These are phyloP conservation scores for Typhlomys cinereus DNA, from an alignment of 2,113 vertebrate species.

Conservation along the genomic window DNA sequence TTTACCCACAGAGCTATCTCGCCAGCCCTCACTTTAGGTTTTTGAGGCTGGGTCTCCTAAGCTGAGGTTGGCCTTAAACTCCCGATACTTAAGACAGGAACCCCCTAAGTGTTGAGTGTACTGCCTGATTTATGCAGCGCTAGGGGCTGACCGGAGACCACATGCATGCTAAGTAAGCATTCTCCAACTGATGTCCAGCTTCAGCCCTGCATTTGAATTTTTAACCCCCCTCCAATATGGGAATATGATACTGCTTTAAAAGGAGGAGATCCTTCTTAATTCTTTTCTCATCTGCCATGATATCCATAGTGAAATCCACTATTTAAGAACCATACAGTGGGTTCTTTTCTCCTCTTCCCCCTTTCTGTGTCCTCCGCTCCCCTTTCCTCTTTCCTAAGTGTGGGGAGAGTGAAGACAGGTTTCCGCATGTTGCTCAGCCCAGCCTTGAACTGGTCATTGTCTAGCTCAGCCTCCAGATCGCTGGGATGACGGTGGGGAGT, in stretches of 20 bases:
- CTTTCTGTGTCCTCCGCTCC: too few relatives aligned
- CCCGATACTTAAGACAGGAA: neutral
- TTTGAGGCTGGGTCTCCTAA: neutral
- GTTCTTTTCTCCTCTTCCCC: too few relatives aligned
- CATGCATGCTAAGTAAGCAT: neutral
- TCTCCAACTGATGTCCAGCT: neutral
- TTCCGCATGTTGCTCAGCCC: neutral
- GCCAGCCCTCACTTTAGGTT: neutral
- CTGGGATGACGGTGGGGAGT: neutral
- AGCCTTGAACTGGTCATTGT: neutral
- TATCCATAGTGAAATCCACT: neutral
- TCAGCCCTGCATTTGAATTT: neutral
- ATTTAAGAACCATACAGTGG: neutral
- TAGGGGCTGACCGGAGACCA: neutral
- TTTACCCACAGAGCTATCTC: neutral
- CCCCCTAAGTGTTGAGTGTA: too few relatives aligned
- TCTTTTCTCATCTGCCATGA: neutral
- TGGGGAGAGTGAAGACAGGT: neutral
- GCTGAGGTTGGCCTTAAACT: neutral
- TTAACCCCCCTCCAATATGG: neutral
- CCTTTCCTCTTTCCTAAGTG: too few relatives aligned
- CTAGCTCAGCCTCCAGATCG: neutral
- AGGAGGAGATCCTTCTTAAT: neutral
- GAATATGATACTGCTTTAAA: neutral
- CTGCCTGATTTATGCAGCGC: neutral